These are phyloP conservation scores for Oreochromis grahami DNA, from an alignment of 2,797 vertebrate genomes.

Conservation along the genomic window DNA sequence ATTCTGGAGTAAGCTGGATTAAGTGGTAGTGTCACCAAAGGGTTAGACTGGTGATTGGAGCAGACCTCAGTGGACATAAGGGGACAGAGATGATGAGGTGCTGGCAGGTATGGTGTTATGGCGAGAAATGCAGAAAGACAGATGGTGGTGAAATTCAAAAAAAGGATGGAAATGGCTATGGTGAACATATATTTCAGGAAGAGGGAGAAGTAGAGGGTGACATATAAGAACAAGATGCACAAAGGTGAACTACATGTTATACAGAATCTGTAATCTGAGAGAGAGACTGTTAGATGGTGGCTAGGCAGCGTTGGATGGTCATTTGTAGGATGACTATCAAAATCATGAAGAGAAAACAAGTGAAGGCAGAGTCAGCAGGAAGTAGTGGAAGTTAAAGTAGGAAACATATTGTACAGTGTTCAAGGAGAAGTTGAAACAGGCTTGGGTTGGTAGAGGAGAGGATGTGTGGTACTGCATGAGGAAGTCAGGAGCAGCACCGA, in stretches of 20 bases:
- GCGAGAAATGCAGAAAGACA: not conserved
- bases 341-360: not conserved
- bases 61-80: not conserved
- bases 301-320: not conserved
- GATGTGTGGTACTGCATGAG: not conserved
- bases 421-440: not conserved
- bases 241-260: not conserved
- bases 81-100: not conserved
- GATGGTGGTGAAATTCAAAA: not conserved
- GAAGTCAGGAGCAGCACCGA: not conserved
- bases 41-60: not conserved
- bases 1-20: not conserved
- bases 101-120: not conserved
- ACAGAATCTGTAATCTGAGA: not conserved
- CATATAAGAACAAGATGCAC: not conserved
- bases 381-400: not conserved
- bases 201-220: not conserved
- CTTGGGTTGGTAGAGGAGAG: not conserved
- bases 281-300: not conserved
- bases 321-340: not conserved
- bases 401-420: not conserved
- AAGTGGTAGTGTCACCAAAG: not conserved
- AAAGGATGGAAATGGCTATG: not conserved
- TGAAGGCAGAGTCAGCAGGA: not conserved
- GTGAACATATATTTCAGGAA: not conserved